phyloP scores from a whole-genome alignment of 1,140 invertebrate genomes.

The Galleria mellonella region DNA sequence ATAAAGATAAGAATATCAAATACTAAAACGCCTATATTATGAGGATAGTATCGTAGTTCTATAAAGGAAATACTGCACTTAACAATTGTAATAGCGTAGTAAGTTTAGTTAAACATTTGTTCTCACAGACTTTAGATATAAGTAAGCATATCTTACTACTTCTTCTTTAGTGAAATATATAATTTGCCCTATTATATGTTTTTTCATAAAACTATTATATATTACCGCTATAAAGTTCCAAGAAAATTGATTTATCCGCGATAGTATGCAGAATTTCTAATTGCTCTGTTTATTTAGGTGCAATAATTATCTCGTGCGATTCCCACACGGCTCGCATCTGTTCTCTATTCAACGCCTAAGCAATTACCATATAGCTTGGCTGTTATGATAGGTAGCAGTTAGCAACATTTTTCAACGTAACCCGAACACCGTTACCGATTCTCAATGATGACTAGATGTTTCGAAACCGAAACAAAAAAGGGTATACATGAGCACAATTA shows the following conservation, averaged over 20 bases:
- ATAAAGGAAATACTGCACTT: too few species aligned
- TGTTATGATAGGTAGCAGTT: not conserved
- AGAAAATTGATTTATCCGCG: not conserved
- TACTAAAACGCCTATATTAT: too few species aligned
- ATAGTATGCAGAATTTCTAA: conserved; percentile 5
- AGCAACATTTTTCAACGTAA: conserved; percentile 12
- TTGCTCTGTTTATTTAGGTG: conserved; percentile 4
- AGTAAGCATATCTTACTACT: too few species aligned
- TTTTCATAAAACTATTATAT: too few species aligned
- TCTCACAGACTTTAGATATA: too few species aligned
- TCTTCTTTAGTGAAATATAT: too few species aligned
- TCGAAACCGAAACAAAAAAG: conserved; percentile 48
- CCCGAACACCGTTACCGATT: conserved; percentile 42
- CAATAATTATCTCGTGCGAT: conserved; percentile 1
- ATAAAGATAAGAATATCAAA: too few species aligned
- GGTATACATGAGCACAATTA: conserved; percentile 46
- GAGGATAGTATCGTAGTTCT: too few species aligned
- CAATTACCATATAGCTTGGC: conserved; percentile 4
- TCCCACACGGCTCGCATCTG: conserved; percentile 4
- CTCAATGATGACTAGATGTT: conserved; percentile 48
- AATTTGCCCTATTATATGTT: too few species aligned
- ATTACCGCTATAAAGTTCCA: too few species aligned
- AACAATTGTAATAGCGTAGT: too few species aligned
- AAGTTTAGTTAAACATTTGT: too few species aligned
- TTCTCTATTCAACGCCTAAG: not conserved